phyloP scores from a whole-genome alignment of 2,888 invertebrate genomes.

The Tuberolachnus salignus region DNA sequence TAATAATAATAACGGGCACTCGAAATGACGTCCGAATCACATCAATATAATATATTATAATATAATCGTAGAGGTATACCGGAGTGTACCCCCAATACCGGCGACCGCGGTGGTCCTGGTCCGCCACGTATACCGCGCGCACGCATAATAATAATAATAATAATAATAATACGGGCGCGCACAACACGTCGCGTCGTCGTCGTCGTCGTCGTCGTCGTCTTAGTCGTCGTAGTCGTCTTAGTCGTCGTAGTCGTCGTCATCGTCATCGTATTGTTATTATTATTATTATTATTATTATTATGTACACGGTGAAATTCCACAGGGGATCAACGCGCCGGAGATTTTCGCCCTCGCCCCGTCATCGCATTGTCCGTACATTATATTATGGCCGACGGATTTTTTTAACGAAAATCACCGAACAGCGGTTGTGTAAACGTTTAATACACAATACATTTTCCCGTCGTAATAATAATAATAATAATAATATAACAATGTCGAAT shows the following conservation, averaged over 20 bases:
- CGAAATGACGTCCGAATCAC: conserved; percentile 53
- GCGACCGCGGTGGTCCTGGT: conserved; percentile 33
- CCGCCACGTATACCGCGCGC: conserved; percentile 19
- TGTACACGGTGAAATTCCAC: conserved; percentile 48
- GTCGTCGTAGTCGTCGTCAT: no score
- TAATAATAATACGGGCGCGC: not conserved
- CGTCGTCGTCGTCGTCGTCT: no score
- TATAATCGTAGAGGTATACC: not conserved
- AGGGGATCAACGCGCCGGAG: conserved; percentile 44
- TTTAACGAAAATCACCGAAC: conserved; percentile 46
- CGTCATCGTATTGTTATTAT: no score
- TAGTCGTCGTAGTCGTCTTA: no score
- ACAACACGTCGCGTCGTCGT: not conserved
- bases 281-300: conserved; percentile 29
- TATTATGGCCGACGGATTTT: conserved; percentile 33
- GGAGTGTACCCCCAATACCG: not conserved
- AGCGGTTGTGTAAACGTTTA: conserved; percentile 39
- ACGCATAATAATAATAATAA: no score
- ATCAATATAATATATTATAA: conserved; percentile 1
- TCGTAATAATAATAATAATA: not conserved
- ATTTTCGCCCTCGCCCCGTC: conserved; percentile 34
- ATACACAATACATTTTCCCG: conserved; percentile 10
- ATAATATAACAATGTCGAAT: conserved; percentile 31
- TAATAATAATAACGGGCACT: conserved; percentile 37
- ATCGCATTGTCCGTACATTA: no score